A percentile compares a stretch with the other conserved stretches of the same genome.
phyloP scores from a whole-genome alignment of 2,888 invertebrate genomes.

The Lepas anatifera region DNA sequence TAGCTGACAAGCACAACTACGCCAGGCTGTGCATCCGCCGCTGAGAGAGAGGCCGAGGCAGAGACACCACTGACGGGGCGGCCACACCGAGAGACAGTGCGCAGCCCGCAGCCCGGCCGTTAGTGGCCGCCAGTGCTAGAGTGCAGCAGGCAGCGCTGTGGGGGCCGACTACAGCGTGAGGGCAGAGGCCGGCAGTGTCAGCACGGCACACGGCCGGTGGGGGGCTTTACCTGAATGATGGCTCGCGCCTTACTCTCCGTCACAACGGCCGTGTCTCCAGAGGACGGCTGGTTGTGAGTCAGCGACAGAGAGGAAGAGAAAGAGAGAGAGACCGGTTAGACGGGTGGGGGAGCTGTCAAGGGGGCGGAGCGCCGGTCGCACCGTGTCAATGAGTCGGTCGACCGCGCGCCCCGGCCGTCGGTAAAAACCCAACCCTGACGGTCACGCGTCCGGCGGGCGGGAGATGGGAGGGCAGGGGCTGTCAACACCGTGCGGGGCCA shows the following conservation, averaged over 20 bases:
- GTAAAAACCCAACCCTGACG: too few species aligned
- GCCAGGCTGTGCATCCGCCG: too few species aligned
- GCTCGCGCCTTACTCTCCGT: slow-evolving; percentile 24
- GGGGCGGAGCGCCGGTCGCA: too few species aligned
- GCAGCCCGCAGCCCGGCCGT: not conserved
- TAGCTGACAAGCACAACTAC: too few species aligned
- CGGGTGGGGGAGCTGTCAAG: not conserved
- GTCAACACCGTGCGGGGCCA: not conserved
- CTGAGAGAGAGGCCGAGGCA: too few species aligned
- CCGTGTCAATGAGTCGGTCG: not conserved
- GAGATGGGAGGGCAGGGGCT: too few species aligned
- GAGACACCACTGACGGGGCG: too few species aligned
- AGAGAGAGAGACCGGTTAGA: not conserved
- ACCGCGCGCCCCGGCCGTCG: too few species aligned
- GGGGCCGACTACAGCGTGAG: not conserved
- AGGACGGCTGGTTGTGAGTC: not conserved
- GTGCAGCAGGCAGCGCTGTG: too few species aligned
- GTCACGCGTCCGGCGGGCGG: too few species aligned
- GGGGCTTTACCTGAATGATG: slow-evolving; percentile 23
- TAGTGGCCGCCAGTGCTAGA: not conserved
- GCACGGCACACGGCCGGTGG: not conserved
- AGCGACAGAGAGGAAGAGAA: too few species aligned
- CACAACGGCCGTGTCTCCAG: slow-evolving; percentile 14
- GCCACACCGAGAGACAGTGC: too few species aligned
- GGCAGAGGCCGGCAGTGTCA: not conserved